Conservation (phyloP, 2,113 vertebrate species). For the Stictonetta naevosa region DNA sequence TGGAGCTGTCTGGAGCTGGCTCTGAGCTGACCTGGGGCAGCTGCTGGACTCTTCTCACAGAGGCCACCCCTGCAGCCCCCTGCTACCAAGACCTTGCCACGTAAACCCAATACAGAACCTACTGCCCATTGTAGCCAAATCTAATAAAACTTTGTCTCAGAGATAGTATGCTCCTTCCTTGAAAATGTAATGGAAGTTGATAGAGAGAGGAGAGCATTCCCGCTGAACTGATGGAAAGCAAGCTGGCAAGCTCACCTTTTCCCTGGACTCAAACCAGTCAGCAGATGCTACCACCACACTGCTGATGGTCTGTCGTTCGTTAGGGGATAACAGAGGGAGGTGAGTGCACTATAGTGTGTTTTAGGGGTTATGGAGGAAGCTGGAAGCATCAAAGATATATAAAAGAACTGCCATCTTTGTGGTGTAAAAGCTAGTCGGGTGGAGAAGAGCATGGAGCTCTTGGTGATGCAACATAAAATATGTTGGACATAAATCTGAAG, state of each 20-base stretch:
- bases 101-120: not conserved
- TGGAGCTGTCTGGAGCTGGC: no score
- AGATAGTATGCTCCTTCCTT: not conserved
- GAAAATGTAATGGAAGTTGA: not conserved
- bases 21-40: no score
- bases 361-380: not conserved
- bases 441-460: not conserved
- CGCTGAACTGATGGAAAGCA: not conserved
- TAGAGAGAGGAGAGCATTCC: not conserved
- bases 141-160: not conserved
- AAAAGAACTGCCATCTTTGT: not conserved
- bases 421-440: not conserved
- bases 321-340: not conserved
- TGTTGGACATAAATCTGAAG: not conserved
- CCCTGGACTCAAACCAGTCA: not conserved
- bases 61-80: no score
- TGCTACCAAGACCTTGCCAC: no score
- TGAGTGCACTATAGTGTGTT: not conserved
- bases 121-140: not conserved
- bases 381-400: not conserved
- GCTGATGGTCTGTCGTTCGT: not conserved
- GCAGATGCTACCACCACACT: rapidly evolving
- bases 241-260: not conserved
- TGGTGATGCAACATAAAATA: not conserved
- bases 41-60: no score